Evolutionary conservation across 2,888 invertebrate genomes (phyloP), one percentile per base, ranked within the genome.

Genomic region (Lucinisca nassula): DNA sequence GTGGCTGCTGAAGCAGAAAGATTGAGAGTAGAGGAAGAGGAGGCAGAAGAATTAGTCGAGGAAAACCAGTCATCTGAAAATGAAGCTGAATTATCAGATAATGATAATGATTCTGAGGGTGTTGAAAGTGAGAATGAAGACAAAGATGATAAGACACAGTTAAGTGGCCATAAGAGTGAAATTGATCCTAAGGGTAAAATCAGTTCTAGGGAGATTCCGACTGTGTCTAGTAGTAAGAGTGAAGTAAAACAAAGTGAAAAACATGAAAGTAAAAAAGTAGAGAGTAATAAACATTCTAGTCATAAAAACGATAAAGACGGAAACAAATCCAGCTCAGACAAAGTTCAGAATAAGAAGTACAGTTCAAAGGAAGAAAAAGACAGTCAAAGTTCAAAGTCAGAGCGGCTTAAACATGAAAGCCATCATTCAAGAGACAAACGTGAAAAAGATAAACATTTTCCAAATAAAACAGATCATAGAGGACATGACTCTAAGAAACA

Each of bases 1-100:
- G 98, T 99, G 0, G 97, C 97, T 24, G 97, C 95, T 40, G 94
- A 97, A 17, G 88, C 84, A 12, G 76, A 83, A 70, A 40, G 81
- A 8, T 82, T 85, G 32, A 79, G 82, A 17, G 87, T 88, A 55
- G 90, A 87, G 38, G 79, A 75, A 32, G 72, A 73, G 32, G 82
- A 76, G 73, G 78, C 45, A 49, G 61, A 2, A 24, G n/a, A n/a
- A n/a, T n/a, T n/a, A n/a, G n/a, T n/a, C n/a, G 27, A 75, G 51
- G 45, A 86, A 55, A 74, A 58, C 51, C 61, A 73, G 17, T 45
- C 80, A 61, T 67, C 77, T 72, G 55, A 38, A 24, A 84, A 75
- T 67, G 51, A 81, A 14, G n/a, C 32, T 45, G 58, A 58, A 58
- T 58, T 12, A 24, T 83, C 79, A 79, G 24, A 27, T 32, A 40